Conservation (phyloP, 2,113 vertebrate genomes). For the Helogale parvula region DNA sequence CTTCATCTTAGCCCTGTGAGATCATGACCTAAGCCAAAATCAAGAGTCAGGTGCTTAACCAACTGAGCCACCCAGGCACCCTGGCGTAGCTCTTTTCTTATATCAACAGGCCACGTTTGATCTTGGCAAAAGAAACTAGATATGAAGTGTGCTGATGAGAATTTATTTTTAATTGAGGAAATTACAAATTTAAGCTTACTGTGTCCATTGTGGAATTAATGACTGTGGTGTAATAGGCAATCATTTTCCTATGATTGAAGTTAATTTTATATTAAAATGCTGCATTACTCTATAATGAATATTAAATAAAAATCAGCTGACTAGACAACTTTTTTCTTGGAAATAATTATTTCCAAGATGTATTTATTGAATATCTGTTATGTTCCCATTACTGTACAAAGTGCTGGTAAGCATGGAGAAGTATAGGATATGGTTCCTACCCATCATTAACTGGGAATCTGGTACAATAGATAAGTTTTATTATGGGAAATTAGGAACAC, state of each 20-base stretch:
- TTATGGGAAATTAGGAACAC: neutral
- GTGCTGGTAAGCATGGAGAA: neutral
- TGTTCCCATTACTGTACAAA: neutral
- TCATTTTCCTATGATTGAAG: slow-evolving; percentile 1
- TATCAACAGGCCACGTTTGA: neutral
- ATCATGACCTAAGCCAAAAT: too few species aligned
- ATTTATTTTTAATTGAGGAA: neutral
- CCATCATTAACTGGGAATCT: neutral
- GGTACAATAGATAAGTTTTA: neutral
- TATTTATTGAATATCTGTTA: neutral
- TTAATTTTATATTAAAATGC: slow-evolving; percentile 38
- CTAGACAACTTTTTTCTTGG: neutral
- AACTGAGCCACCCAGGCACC: too few species aligned
- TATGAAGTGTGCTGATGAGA: neutral
- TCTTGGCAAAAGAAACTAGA: neutral
- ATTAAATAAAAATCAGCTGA: neutral
- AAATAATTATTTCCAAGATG: neutral
- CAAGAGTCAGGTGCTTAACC: too few species aligned
- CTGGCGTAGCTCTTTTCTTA: neutral
- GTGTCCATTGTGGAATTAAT: neutral
- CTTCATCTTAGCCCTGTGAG: too few species aligned
- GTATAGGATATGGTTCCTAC: neutral
- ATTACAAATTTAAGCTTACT: neutral
- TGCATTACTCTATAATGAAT: neutral
- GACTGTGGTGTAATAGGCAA: neutral